These are phyloP conservation scores for Equus quagga DNA, from an alignment of 2,113 vertebrate species.

Conservation along the genomic window DNA sequence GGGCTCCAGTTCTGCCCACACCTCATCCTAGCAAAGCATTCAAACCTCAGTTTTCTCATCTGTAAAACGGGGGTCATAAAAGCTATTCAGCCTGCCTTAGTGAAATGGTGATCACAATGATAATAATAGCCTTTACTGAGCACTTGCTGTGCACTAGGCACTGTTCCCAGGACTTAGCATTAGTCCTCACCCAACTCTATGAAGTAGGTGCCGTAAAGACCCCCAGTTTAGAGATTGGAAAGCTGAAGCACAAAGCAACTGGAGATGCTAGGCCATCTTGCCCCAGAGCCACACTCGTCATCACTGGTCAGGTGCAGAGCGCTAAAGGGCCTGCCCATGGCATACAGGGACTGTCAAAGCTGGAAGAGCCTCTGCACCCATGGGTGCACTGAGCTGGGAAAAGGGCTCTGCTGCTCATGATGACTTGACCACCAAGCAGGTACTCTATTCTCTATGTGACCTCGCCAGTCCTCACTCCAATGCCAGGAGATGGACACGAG, in stretches of 20 bases:
- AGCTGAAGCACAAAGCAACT: not conserved
- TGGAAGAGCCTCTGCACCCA: rapidly evolving
- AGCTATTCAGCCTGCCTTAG: not conserved
- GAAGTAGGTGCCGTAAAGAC: not conserved
- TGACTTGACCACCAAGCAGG: rapidly evolving
- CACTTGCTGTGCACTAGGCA: not conserved
- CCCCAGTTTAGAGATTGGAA: not conserved
- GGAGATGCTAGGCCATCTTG: not conserved
- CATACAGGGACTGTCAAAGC: not conserved
- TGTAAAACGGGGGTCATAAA: not conserved
- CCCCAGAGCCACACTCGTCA: not conserved
- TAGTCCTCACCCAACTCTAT: not conserved
- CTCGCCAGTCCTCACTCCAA: not conserved
- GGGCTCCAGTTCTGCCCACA: not conserved
- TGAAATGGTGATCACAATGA: not conserved
- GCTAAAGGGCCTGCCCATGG: not conserved
- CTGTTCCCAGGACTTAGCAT: not conserved
- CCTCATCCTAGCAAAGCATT: not conserved
- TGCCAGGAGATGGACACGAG: rapidly evolving
- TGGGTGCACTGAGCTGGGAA: too few species aligned
- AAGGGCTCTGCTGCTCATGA: not conserved
- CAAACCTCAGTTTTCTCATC: not conserved
- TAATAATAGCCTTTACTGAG: not conserved
- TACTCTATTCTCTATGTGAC: not conserved
- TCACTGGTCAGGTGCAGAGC: not conserved